Conservation (phyloP, 2,113 vertebrate genomes). For the Prunella fulvescens region DNA sequence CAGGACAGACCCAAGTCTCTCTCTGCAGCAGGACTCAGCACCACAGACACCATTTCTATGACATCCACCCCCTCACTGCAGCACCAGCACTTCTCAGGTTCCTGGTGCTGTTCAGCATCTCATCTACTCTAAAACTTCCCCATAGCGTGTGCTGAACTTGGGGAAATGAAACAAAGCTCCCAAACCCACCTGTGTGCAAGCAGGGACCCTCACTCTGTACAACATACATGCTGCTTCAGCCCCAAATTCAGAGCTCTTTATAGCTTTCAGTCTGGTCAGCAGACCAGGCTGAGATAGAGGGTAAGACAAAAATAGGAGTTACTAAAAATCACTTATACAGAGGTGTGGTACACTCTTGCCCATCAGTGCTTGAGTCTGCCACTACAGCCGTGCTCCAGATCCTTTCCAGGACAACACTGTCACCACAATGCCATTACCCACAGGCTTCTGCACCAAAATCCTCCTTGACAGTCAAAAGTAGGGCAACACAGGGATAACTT, state of each 20-base stretch:
- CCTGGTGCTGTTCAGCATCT: neutral
- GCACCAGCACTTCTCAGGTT: neutral
- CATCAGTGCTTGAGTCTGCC: neutral
- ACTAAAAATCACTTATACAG: neutral
- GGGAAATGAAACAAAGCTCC: neutral
- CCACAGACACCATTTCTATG: neutral
- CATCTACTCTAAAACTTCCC: neutral
- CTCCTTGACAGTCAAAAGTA: neutral
- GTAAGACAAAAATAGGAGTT: neutral
- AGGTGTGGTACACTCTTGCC: neutral
- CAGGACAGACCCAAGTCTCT: neutral
- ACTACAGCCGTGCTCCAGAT: neutral
- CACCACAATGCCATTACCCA: neutral
- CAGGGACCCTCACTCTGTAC: neutral
- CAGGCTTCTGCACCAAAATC: neutral
- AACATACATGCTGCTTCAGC: neutral
- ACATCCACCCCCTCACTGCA: neutral
- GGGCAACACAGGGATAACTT: neutral
- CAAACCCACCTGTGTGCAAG: neutral
- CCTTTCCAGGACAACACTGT: neutral
- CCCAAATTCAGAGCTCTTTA: neutral
- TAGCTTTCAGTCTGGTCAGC: neutral
- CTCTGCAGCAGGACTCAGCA: neutral
- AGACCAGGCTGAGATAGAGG: neutral
- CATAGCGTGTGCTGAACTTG: rapidly evolving